Percentiles rank a stretch among this genome's conserved stretches.
phyloP scores from a whole-genome alignment of 2,888 invertebrate genomes.

The Fragum sueziense region DNA sequence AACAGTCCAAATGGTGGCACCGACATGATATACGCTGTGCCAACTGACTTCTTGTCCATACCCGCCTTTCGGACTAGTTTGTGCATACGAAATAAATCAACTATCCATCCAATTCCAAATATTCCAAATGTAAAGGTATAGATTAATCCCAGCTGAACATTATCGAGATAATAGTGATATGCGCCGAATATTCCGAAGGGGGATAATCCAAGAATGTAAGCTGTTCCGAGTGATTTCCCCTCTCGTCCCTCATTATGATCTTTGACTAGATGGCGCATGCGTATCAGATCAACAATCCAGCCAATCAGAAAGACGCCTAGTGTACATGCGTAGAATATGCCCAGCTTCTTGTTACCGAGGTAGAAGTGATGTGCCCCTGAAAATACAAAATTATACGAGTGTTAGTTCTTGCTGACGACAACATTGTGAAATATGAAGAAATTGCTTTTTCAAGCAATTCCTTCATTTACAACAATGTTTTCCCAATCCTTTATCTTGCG shows the following conservation, averaged over 20 bases:
- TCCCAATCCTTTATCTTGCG: no score
- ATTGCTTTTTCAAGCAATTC: no score
- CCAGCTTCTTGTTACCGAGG: constrained; percentile 61
- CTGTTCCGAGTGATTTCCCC: constrained; percentile 52
- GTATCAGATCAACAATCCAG: constrained; percentile 62
- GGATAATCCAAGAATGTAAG: constrained; percentile 54
- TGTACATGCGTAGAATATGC: constrained; percentile 63
- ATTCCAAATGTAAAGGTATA: constrained; percentile 58
- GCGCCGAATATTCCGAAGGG: constrained; percentile 58
- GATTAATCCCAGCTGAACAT: constrained; percentile 49
- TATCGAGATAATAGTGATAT: constrained; percentile 59
- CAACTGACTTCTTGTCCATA: constrained; percentile 53
- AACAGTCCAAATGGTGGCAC: constrained; percentile 59
- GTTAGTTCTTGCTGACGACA: no score
- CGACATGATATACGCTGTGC: constrained; percentile 56
- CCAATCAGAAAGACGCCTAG: constrained; percentile 63
- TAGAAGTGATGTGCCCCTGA: constrained; percentile 63
- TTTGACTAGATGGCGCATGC: constrained; percentile 58
- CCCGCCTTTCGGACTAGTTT: constrained; percentile 50
- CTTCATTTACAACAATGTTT: no score
- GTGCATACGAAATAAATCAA: constrained; percentile 56
- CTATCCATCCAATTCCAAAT: constrained; percentile 62
- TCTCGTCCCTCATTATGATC: constrained; percentile 47
- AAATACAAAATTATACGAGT: constrained; percentile 30
- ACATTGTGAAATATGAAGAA: no score